Evolutionary conservation across 2,888 invertebrate species (phyloP).

Genomic region (Cantharis nigra): DNA sequence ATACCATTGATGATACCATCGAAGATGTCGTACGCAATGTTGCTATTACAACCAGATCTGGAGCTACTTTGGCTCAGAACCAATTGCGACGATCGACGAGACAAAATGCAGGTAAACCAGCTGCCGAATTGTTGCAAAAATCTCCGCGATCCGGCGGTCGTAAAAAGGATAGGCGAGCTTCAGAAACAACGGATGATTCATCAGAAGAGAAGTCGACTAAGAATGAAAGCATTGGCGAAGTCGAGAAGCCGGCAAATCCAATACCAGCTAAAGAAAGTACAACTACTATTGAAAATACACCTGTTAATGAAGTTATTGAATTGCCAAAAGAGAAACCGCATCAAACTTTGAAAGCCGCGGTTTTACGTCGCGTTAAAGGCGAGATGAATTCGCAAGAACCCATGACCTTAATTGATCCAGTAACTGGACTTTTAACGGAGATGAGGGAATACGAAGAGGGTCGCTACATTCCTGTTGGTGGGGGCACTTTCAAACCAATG

Average conservation of each 20-base stretch:
- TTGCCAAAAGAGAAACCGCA: constrained; percentile 42
- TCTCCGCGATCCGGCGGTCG: constrained; percentile 68
- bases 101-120: constrained; percentile 54
- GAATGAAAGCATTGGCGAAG: constrained; percentile 32
- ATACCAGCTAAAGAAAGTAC: constrained; percentile 21
- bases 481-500: constrained; percentile 24
- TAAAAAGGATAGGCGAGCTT: constrained; percentile 66
- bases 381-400: constrained; percentile 60
- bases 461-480: constrained; percentile 65
- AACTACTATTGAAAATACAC: constrained; percentile 13
- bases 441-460: constrained; percentile 74
- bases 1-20: constrained; percentile 84
- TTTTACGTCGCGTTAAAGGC: constrained; percentile 52
- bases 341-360: constrained; percentile 52
- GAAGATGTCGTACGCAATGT: constrained; percentile 85
- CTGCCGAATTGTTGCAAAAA: constrained; percentile 57
- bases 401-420: constrained; percentile 72
- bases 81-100: constrained; percentile 62
- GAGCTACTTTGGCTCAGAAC: constrained; percentile 50
- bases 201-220: constrained; percentile 61
- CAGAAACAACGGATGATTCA: constrained; percentile 68
- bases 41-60: constrained; percentile 51
- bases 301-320: constrained; percentile 22
- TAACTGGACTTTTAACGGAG: constrained; percentile 72
- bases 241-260: constrained; percentile 4